Evolutionary conservation across 1,140 invertebrate species (phyloP), one percentile per base, ranked within the genome.

Genomic region (Rhopalosiphum maidis): DNA sequence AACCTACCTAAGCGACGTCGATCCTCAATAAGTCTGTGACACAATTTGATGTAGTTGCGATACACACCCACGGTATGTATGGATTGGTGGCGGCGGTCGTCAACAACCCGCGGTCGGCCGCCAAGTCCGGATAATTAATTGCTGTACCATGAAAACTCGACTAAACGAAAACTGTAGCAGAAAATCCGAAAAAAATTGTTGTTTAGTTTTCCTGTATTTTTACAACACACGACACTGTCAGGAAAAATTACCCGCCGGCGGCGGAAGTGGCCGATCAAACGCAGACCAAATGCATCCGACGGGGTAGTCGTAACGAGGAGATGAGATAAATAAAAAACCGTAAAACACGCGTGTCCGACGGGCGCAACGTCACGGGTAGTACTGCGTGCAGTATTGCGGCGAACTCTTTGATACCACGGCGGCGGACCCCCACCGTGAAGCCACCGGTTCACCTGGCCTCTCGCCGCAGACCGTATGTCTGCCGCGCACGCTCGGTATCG

Each of bases 371-470:
- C 91, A 41, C 77, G 0, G 68, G 77, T 51, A 77, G 46, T 85
- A 92, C 91, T 92, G 68, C n/a, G 43, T 18, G 91, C 91, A 83
- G 46, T 48, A 46, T 43, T 25, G 86, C 86, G 18, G 43, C 30
- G 86, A 6, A 88, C 25, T 30, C 86, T 30, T 35, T 88, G 46
- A 51, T 37, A 51, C n/a, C 86, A n/a, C 86, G 15, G 7, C 30
- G 30, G 30, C 46, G 37, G n/a, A 41, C 7, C 91, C 91, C 68
- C 91, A 48, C 91, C 68, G 46, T 18, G 60, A 77, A 77, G 11
- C 68, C 43, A 83, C 91, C 91, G 91, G 91, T 92, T 92, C 91
- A 83, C 91, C 91, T 92, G 91, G 91, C 43, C n/a, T 23, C 43
- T n/a, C 55, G 89, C 41, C 41, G 68, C 68, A 54, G 77, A 83